A percentile compares a stretch with the other conserved stretches of the same genome.
phyloP scores from a whole-genome alignment of 2,113 vertebrate species.

The Boleophthalmus pectinirostris region DNA sequence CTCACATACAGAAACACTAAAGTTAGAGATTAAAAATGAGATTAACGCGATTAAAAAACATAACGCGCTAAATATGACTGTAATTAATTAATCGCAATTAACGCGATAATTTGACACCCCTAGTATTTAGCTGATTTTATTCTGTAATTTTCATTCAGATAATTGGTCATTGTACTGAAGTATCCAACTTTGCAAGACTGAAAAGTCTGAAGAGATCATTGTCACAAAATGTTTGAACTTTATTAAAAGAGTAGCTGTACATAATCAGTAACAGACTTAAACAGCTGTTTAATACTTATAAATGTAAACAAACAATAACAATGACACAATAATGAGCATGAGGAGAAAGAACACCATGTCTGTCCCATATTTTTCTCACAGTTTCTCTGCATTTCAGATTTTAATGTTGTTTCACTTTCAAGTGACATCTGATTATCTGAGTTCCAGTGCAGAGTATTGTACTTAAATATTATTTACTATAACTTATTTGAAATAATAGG shows the following conservation, averaged over 20 bases:
- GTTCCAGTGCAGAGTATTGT: conserved; percentile 42
- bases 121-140: no score
- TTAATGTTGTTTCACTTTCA: conserved; percentile 26
- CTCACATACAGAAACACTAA: no score
- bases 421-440: conserved; percentile 26
- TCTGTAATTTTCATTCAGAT: background rate
- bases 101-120: no score
- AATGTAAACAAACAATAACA: conserved; percentile 81
- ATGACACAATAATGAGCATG: conserved; percentile 71
- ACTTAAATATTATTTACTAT: conserved; percentile 19
- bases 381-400: conserved; percentile 26
- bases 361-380: conserved; percentile 22
- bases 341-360: conserved; percentile 76
- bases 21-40: no score
- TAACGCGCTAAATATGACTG: no score
- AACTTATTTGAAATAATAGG: conserved; percentile 25
- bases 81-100: no score
- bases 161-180: background rate
- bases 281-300: conserved; percentile 78
- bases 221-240: conserved; percentile 60
- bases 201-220: background rate
- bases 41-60: no score
- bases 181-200: background rate
- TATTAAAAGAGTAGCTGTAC: conserved; percentile 67
- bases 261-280: conserved; percentile 76